Evolutionary conservation across 2,113 vertebrate genomes (phyloP).

Genomic region (Electrona antarctica): DNA sequence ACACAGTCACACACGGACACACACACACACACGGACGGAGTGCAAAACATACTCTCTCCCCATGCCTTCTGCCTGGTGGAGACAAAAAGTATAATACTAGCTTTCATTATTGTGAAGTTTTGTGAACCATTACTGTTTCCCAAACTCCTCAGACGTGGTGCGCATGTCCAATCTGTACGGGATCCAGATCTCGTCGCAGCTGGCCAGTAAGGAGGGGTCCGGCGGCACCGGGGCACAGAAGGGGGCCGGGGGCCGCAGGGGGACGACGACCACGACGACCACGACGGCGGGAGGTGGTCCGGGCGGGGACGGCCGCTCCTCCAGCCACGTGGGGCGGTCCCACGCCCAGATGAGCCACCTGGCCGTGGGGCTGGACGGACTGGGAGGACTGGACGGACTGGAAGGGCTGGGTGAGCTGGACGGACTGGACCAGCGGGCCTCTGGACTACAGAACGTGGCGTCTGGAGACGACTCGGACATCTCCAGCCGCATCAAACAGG

Average conservation of each 20-base stretch:
- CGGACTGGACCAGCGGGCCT: slow-evolving; percentile 68
- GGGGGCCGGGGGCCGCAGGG: slow-evolving; percentile 68
- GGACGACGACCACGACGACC: neutral
- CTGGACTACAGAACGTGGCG: slow-evolving; percentile 71
- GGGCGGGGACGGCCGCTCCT: slow-evolving; percentile 49
- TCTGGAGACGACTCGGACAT: slow-evolving; percentile 82
- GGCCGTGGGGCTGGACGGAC: slow-evolving; percentile 84
- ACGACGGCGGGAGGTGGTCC: slow-evolving; percentile 28
- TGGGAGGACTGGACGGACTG: slow-evolving; percentile 34
- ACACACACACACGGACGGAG: too few species aligned
- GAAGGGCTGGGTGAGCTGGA: slow-evolving; percentile 34
- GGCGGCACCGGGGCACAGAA: slow-evolving; percentile 74
- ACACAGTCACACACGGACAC: too few species aligned
- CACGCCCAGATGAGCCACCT: slow-evolving; percentile 83
- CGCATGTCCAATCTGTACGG: slow-evolving; percentile 96
- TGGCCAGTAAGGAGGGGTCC: slow-evolving; percentile 78
- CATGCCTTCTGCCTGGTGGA: too few species aligned
- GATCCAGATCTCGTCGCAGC: slow-evolving; percentile 95
- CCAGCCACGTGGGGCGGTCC: slow-evolving; percentile 71
- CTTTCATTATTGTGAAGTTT: too few species aligned
- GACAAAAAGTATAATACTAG: too few species aligned
- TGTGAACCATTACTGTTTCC: too few species aligned
- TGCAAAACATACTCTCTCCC: too few species aligned
- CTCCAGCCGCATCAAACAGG: slow-evolving; percentile 85
- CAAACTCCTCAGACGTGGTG: slow-evolving; percentile 73